Evolutionary conservation across 2,113 vertebrate species (phyloP).

Genomic region (Elachura formosa): DNA sequence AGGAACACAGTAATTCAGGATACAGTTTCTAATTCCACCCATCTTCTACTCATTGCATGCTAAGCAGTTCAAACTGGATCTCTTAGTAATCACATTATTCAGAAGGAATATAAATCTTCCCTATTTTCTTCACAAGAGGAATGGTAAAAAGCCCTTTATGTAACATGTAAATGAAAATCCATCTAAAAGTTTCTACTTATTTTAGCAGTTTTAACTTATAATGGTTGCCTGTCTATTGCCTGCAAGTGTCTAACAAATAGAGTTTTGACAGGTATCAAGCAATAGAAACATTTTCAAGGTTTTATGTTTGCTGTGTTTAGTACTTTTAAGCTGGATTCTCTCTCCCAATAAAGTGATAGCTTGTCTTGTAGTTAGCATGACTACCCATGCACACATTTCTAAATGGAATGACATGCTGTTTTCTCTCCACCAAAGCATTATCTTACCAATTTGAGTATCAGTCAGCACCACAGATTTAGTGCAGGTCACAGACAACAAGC

Average conservation of each 20-base stretch:
- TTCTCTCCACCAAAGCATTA: background rate
- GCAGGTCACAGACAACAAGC: slow-evolving; percentile 41
- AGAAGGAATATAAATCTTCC: background rate
- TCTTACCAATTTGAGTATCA: background rate
- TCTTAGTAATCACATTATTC: background rate
- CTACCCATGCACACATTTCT: background rate
- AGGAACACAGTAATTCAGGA: background rate
- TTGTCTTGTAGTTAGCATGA: background rate
- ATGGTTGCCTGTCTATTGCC: background rate
- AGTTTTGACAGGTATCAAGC: background rate
- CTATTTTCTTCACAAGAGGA: slow-evolving; percentile 13
- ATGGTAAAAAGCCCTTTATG: background rate
- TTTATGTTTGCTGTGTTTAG: background rate
- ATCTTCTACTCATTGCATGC: background rate
- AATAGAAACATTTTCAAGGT: background rate
- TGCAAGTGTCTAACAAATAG: background rate
- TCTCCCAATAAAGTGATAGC: background rate
- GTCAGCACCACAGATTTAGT: slow-evolving; percentile 35
- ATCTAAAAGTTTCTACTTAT: background rate
- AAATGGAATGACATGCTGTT: background rate
- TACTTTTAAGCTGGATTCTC: background rate
- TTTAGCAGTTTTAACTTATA: background rate
- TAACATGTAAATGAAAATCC: background rate
- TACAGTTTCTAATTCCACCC: background rate
- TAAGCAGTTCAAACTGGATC: background rate